A percentile compares a stretch with the other conserved stretches of the same genome.
Evolutionary conservation across 2,797 vertebrate species (phyloP).

Genomic region (Chromis chromis): DNA sequence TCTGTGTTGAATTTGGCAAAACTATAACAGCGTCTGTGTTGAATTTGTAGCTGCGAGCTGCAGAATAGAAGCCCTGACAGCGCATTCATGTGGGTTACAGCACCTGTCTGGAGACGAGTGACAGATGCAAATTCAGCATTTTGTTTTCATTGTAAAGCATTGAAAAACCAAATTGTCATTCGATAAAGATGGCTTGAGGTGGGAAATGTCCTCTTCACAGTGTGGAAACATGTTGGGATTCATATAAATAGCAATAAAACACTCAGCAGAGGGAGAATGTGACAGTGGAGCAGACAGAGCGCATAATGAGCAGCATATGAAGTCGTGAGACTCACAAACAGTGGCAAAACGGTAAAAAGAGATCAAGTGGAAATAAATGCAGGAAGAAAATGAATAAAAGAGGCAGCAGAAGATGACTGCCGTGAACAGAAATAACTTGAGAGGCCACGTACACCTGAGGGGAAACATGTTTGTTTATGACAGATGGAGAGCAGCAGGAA

Average conservation of each 20-base stretch:
- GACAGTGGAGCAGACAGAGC: slow-evolving; percentile 11
- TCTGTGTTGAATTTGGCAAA: slow-evolving; percentile 32
- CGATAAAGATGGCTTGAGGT: slow-evolving; percentile 31
- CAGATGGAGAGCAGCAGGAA: slow-evolving; percentile 68
- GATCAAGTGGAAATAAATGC: slow-evolving; percentile 16
- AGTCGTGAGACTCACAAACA: slow-evolving; percentile 25
- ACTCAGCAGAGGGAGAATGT: slow-evolving; percentile 25
- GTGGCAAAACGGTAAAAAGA: slow-evolving; percentile 39
- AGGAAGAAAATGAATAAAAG: slow-evolving; percentile 9
- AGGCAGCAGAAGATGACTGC: slow-evolving; percentile 26
- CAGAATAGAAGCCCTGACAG: slow-evolving; percentile 23
- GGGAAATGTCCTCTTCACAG: slow-evolving; percentile 8
- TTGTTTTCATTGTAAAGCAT: slow-evolving; percentile 41
- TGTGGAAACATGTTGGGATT: slow-evolving; percentile 35
- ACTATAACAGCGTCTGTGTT: slow-evolving; percentile 27
- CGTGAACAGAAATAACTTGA: slow-evolving; percentile 33
- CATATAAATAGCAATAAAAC: slow-evolving; percentile 58
- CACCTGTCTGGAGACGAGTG: slow-evolving; percentile 34
- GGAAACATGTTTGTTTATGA: slow-evolving; percentile 63
- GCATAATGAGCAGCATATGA: slow-evolving; percentile 49
- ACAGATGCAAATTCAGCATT: slow-evolving; percentile 50
- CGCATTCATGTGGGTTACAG: slow-evolving; percentile 19
- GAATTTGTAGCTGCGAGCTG: slow-evolving; percentile 25
- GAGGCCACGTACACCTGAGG: slow-evolving; percentile 52
- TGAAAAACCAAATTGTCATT: slow-evolving; percentile 26